Conservation (phyloP, 2,797 vertebrate species). For the Tokudaia muenninki region DNA sequence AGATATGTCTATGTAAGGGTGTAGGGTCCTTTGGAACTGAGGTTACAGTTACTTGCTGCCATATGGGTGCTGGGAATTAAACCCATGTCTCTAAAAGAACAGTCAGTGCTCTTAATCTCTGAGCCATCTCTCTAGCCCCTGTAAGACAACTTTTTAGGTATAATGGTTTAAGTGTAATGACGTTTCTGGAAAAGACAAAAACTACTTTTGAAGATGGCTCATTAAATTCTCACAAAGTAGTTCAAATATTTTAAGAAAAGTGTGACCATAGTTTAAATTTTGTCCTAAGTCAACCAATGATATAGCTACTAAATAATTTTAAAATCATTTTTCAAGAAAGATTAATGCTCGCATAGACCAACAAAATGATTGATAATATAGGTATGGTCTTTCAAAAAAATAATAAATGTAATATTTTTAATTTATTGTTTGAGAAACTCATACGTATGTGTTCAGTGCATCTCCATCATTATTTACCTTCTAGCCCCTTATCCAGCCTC, state of each 20-base stretch:
- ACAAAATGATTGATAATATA: not conserved
- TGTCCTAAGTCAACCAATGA: conserved; percentile 33
- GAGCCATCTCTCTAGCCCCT: not conserved
- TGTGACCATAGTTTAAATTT: conserved; percentile 41
- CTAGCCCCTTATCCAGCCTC: not conserved
- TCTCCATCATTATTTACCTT: not conserved
- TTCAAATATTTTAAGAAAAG: conserved; percentile 51
- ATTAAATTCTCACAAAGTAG: conserved; percentile 32
- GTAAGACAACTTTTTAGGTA: not conserved
- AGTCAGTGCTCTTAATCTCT: not conserved
- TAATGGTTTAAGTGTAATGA: not conserved
- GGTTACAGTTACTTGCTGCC: not conserved
- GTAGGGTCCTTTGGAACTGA: not conserved
- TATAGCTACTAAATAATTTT: not conserved
- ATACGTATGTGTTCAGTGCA: not conserved
- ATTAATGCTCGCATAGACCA: not conserved
- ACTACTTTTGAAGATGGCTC: conserved; percentile 24
- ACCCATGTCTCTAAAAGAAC: not conserved
- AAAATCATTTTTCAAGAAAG: not conserved
- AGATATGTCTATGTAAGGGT: not conserved
- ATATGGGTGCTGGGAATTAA: not conserved
- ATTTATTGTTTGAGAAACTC: not conserved
- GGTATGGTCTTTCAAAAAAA: not conserved
- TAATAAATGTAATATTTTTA: not conserved
- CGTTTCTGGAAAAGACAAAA: conserved; percentile 20